Conservation (phyloP, 37 sponge, comb jelly and placozoan genomes). For the Lycopodina hypogea region DNA sequence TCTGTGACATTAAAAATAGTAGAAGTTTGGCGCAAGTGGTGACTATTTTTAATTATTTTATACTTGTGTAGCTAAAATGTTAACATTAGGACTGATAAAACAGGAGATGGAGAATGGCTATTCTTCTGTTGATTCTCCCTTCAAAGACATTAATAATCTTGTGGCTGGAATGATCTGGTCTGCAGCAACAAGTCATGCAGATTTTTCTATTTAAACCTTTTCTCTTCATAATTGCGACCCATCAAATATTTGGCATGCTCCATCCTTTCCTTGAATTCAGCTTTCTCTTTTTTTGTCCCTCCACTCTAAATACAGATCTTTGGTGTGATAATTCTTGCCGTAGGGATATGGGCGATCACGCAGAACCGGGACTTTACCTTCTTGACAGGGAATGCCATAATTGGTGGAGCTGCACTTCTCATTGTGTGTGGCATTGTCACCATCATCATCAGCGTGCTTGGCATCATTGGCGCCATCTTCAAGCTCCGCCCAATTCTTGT, state of each 20-base stretch:
- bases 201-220: background rate
- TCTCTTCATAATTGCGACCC: background rate
- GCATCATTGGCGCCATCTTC: conserved; percentile 37
- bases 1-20: no score
- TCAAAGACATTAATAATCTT: background rate
- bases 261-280: background rate
- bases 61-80: no score
- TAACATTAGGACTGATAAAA: no score
- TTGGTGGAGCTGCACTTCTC: conserved; percentile 30
- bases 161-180: no score
- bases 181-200: background rate
- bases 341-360: conserved; percentile 15
- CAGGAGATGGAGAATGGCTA: background rate
- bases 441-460: conserved; percentile 27
- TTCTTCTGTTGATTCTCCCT: background rate
- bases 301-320: conserved; percentile 19
- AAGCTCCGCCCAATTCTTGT: conserved; percentile 43
- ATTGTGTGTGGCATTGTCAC: conserved; percentile 34
- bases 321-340: conserved; percentile 1
- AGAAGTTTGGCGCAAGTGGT: no score
- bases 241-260: background rate
- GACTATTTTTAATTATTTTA: no score
- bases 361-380: background rate
- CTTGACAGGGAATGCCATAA: conserved; percentile 12
- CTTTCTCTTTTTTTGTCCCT: background rate